Base-by-base conservation (phyloP, 2,797 vertebrate species). In the Helostoma temminkii region DNA sequence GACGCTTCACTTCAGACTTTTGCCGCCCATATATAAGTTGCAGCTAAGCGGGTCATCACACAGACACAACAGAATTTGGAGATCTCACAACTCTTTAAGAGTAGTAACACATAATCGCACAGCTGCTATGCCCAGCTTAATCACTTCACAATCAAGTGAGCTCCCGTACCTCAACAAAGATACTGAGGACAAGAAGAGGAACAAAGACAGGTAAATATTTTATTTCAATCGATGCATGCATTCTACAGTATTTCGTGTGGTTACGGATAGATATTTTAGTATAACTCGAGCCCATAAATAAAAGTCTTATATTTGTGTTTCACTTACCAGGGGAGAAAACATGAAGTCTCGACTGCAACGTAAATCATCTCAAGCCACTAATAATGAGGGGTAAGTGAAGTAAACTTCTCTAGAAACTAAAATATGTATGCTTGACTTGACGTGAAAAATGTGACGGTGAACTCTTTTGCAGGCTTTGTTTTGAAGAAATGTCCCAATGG, bases 401-500 rank as follows among this genome's bases (percentile, higher is more conserved):
- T 58, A 64, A 60, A 63, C 22, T 0, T 24, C 2, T 24, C 3
- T 18, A 14, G 4, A 64, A 65, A 28, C 21, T 12, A 39, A 71
- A 66, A 2, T 66, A 5, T 21, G 6, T 47, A 19, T 22, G 7
- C 10, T n/a, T n/a, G 18, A 42, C 7, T 9, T 42, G n/a, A 37
- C 15, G 25, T 75, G 45, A n/a, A n/a, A n/a, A n/a, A n/a, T 34
- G 5, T 82, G 53, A 80, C 72, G 26, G 16, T 28, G 2, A 2
- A 6, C n/a, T 66, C 3, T 22, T 83, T 74, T 86, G 43, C 90
- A 97, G 95, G 18, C 52, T 95, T 26, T 92, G 89, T 74, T 83
- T 90, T 57, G 93, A 95, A 3, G 95, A 98, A 74, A 90, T 93
- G 6, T 82, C 94, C 11, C 89, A 94, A 66, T 96, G 95, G 95